Evolutionary conservation across 2,797 vertebrate genomes (phyloP).

Genomic region (Acanthurus tractus): DNA sequence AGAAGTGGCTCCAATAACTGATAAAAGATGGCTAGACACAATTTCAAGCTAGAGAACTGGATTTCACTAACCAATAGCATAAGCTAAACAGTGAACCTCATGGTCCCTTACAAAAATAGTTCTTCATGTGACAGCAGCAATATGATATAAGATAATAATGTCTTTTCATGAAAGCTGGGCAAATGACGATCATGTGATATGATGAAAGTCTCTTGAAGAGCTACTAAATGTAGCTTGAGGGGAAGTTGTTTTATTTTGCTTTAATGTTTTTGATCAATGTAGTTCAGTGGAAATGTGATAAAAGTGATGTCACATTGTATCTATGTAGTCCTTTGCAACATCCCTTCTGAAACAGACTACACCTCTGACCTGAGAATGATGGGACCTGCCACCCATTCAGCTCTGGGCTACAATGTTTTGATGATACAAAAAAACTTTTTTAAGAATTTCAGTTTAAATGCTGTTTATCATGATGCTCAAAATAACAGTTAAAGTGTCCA

Average conservation of each 20-base stretch:
- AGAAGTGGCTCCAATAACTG: conserved; percentile 10
- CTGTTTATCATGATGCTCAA: neutral
- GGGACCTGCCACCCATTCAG: neutral
- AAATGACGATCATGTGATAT: neutral
- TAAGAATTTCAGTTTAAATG: neutral
- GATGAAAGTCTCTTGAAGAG: neutral
- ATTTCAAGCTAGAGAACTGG: neutral
- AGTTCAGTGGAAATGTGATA: neutral
- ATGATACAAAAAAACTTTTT: neutral
- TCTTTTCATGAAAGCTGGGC: neutral
- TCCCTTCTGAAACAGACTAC: neutral
- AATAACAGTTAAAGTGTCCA: neutral
- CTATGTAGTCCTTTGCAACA: neutral
- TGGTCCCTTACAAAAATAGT: neutral
- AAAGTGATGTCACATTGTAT: neutral
- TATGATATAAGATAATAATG: neutral
- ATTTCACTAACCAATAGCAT: neutral
- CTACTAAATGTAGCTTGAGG: neutral
- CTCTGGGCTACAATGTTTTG: too few relatives aligned
- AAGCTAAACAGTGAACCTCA: conserved; percentile 9
- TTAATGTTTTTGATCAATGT: too few relatives aligned
- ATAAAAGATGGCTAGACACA: conserved; percentile 9
- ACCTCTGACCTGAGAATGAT: neutral
- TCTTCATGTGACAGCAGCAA: conserved; percentile 2
- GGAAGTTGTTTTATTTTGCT: too few relatives aligned